phyloP scores from a whole-genome alignment of 2,888 invertebrate species.

The Cheilosia pagana region DNA sequence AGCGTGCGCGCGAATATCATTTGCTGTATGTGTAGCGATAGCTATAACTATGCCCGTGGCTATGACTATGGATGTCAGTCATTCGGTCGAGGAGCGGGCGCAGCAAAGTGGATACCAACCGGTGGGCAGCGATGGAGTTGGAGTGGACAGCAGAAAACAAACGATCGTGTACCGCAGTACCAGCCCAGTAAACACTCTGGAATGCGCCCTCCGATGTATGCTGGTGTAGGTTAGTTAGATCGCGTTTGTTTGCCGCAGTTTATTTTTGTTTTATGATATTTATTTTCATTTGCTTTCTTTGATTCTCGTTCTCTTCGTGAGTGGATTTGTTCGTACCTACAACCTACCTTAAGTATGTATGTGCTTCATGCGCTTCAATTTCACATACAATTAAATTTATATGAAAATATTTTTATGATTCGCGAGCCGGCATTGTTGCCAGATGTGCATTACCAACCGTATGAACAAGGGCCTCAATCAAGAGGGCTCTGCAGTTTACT shows the following conservation, averaged over 20 bases:
- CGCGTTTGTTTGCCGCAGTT: conserved; percentile 61
- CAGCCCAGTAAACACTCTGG: conserved; percentile 72
- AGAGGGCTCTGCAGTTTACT: no score
- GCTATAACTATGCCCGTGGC: background rate
- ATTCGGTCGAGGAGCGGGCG: conserved; percentile 68
- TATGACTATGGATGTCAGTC: conserved; percentile 62
- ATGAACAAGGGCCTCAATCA: no score
- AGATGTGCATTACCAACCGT: conserved; percentile 12
- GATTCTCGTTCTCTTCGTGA: conserved; percentile 41
- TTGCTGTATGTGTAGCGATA: conserved; percentile 10
- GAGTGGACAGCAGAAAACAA: conserved; percentile 40
- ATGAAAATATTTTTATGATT: conserved; percentile 55
- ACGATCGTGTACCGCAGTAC: conserved; percentile 50
- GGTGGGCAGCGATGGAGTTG: conserved; percentile 7
- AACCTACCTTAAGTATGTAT: conserved; percentile 15
- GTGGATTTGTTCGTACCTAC: conserved; percentile 2
- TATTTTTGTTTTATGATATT: conserved; percentile 57
- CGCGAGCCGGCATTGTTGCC: conserved; percentile 54
- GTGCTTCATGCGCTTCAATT: conserved; percentile 60
- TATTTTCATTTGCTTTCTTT: conserved; percentile 32
- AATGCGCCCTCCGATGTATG: conserved; percentile 66
- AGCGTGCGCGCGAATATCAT: conserved; percentile 39
- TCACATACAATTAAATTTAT: conserved; percentile 66
- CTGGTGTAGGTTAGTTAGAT: conserved; percentile 63
- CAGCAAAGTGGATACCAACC: conserved; percentile 37